Evolutionary conservation across 2,888 invertebrate species (phyloP).

Genomic region (Galeopsomyia nigrocyanea): DNA sequence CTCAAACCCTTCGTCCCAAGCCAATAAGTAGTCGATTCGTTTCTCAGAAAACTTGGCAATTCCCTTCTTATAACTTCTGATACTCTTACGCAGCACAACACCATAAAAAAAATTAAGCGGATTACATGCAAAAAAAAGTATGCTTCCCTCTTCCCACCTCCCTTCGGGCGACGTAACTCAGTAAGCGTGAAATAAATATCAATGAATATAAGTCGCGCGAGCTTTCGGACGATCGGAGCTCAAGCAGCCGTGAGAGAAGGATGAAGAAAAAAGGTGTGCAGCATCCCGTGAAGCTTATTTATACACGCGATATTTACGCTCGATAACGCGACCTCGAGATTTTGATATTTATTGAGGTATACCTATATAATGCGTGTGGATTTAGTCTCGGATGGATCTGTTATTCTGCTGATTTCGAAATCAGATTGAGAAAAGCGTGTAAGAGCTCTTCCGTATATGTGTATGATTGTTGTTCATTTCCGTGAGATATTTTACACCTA

Average conservation of each 20-base stretch:
- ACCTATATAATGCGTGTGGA: constrained; percentile 12
- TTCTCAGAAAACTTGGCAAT: too few relatives aligned
- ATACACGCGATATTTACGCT: constrained; percentile 38
- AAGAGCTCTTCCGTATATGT: too few relatives aligned
- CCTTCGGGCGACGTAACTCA: too few relatives aligned
- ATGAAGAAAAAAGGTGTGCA: background rate
- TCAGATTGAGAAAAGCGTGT: background rate
- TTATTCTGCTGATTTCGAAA: background rate
- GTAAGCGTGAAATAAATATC: too few relatives aligned
- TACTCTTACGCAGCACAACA: too few relatives aligned
- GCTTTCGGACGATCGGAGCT: constrained; percentile 23
- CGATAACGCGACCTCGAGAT: constrained; percentile 27
- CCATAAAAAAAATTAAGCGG: background rate
- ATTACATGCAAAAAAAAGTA: too few relatives aligned
- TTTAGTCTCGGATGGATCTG: background rate
- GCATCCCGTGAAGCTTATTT: constrained; percentile 11
- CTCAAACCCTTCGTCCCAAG: too few relatives aligned
- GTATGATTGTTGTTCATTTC: too few relatives aligned
- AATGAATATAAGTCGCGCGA: background rate
- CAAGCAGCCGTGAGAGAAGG: constrained; percentile 12
- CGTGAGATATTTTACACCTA: too few relatives aligned
- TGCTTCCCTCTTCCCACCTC: too few relatives aligned
- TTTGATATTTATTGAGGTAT: constrained; percentile 32
- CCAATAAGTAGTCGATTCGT: too few relatives aligned
- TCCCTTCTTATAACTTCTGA: too few relatives aligned